These are phyloP conservation scores for Corythornis madagascariensis DNA, from an alignment of 2,113 vertebrate species.

Conservation along the genomic window DNA sequence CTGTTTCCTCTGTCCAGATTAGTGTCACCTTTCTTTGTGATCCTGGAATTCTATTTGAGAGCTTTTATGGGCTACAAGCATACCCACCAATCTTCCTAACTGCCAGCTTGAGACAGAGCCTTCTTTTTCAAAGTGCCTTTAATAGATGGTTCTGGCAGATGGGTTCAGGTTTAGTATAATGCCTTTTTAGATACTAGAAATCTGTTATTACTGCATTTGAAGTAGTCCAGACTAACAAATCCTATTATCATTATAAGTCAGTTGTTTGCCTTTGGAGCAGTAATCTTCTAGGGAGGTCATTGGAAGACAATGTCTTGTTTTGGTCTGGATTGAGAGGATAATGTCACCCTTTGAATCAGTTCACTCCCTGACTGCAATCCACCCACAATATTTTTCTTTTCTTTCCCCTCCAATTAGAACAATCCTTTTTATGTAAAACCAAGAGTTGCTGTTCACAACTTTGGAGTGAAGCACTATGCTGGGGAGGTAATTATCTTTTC, in stretches of 20 bases:
- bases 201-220: constrained; percentile 6
- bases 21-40: neutral
- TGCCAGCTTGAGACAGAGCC: neutral
- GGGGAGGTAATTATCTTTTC: constrained; percentile 86
- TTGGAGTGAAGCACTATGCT: constrained; percentile 95
- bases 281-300: neutral
- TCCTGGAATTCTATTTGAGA: neutral
- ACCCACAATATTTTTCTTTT: neutral
- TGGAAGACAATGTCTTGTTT: constrained; percentile 15
- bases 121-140: neutral
- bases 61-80: neutral
- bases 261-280: constrained; percentile 7
- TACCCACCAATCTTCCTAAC: neutral
- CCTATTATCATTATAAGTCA: neutral
- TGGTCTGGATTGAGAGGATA: neutral
- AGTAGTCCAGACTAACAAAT: constrained; percentile 40
- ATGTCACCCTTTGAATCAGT: neutral
- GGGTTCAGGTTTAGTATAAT: constrained; percentile 19
- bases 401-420: constrained; percentile 77
- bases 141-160: constrained; percentile 15
- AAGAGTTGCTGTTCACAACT: constrained; percentile 91
- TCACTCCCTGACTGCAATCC: neutral
- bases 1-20: neutral
- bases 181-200: neutral
- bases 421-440: constrained; percentile 97